Evolutionary conservation across 1,140 invertebrate genomes (phyloP).

Genomic region (Rhizoglyphus robini): DNA sequence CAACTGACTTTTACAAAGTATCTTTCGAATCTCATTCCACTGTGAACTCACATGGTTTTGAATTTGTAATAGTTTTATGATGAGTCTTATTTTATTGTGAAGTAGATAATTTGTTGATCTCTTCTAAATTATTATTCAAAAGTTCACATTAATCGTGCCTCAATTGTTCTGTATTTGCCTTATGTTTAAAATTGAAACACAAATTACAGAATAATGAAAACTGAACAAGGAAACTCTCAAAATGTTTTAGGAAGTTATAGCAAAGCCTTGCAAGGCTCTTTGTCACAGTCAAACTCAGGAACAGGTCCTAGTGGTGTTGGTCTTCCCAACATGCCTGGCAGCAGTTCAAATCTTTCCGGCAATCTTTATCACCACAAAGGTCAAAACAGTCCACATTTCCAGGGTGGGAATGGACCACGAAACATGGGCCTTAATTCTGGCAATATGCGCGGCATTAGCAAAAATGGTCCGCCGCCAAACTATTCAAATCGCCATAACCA

Average conservation of each 20-base stretch:
- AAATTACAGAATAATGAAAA: slow-evolving; percentile 1
- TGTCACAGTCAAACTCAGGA: background rate
- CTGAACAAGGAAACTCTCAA: background rate
- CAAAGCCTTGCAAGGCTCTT: background rate
- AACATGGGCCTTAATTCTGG: background rate
- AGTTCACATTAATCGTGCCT: no score
- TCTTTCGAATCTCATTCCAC: no score
- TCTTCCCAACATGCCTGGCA: background rate
- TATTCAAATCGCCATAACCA: slow-evolving; percentile 12
- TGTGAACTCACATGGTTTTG: no score
- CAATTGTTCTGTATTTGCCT: no score
- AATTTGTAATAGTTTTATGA: no score
- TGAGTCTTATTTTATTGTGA: no score
- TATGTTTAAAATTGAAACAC: background rate
- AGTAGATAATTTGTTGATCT: no score
- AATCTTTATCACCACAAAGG: background rate
- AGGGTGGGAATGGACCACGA: background rate
- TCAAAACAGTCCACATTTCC: background rate
- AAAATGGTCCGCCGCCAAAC: background rate
- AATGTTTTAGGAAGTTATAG: slow-evolving; percentile 13
- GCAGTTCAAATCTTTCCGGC: background rate
- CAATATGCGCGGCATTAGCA: background rate
- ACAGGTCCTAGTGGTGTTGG: background rate
- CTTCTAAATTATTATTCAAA: no score
- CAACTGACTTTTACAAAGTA: no score